Evolutionary conservation across 2,888 invertebrate species (phyloP), one percentile per base, ranked within the genome.

Genomic region (Plemyria rubiginata): DNA sequence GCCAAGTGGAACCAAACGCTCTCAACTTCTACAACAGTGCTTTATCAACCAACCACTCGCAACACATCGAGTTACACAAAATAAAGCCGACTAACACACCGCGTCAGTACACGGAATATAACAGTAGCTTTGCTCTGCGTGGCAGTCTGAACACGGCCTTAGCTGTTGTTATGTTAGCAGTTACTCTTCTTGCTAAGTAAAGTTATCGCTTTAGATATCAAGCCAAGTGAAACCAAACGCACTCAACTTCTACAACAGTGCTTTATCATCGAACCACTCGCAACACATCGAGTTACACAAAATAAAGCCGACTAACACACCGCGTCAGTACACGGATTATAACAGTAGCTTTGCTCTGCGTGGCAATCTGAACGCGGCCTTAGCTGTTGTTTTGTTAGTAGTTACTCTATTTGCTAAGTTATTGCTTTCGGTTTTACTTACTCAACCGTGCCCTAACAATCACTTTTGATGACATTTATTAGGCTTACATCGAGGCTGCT

Each of bases 71-170:
- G 66, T 77, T 85, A 50, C 91, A 92, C 74, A 92, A 91, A 79
- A 82, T 90, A 29, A 85, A 90, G 13, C 90, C 92, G 3, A 90
- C 92, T 2, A 88, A 85, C 11, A 85, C 90, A 15, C 85, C 90
- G 4, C 79, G 88, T 53, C 85, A 84, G 54, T 87, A 85, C 70
- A 82, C 87, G 53, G 81, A 89, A 67, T 88, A 84, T 66, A 46
- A 45, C 49, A 80, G 77, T 45, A 75, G 75, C 49, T 52, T 41
- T 4, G 41, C 32, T 22, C 11, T 16, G n/a, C n/a, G 41, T 13
- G 13, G n/a, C 13, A 15, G 50, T 55, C 52, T 63, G 7, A 52
- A 58, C 16, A 41, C 60, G 15, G 51, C 32, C 22, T 60, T 66
- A 22, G 38, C 60, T 43, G 28, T 66, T 29, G 7, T 63, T 36